Evolutionary conservation across 2,113 vertebrate species (phyloP).

Genomic region (Colaptes auratus): DNA sequence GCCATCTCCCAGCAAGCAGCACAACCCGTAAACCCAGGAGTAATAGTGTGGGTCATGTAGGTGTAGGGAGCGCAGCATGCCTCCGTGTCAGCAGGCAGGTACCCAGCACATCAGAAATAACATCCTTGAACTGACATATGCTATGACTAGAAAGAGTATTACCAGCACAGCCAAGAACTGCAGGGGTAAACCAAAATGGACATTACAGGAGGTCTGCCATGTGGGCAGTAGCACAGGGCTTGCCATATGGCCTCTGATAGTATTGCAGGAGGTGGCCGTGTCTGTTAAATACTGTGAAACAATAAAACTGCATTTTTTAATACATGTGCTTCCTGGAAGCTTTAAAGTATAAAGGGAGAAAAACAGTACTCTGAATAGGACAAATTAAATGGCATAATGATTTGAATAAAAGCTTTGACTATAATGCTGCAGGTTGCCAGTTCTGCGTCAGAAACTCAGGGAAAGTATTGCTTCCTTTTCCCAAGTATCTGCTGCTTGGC

Average conservation of each 20-base stretch:
- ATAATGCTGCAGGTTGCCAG: not conserved
- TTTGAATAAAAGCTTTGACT: not conserved
- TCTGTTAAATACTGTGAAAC: not conserved
- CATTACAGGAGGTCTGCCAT: not conserved
- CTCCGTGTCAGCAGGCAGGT: not conserved
- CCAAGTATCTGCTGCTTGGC: not conserved
- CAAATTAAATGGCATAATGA: not conserved
- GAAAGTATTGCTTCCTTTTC: not conserved
- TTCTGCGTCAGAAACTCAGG: not conserved
- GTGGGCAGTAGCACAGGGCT: not conserved
- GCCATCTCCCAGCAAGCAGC: not conserved
- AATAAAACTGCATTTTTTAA: not conserved
- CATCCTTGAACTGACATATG: constrained; percentile 5
- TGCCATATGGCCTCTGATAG: not conserved
- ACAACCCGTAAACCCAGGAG: not conserved
- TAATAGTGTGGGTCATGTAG: not conserved
- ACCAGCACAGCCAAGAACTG: not conserved
- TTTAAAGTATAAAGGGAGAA: not conserved
- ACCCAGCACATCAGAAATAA: not conserved
- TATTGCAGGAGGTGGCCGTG: not conserved
- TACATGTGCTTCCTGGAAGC: not conserved
- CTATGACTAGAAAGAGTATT: not conserved
- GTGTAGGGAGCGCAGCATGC: not conserved
- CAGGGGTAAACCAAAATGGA: not conserved
- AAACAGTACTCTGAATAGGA: not conserved